phyloP scores from a whole-genome alignment of 2,888 invertebrate genomes.

The Tubulanus polymorphus region DNA sequence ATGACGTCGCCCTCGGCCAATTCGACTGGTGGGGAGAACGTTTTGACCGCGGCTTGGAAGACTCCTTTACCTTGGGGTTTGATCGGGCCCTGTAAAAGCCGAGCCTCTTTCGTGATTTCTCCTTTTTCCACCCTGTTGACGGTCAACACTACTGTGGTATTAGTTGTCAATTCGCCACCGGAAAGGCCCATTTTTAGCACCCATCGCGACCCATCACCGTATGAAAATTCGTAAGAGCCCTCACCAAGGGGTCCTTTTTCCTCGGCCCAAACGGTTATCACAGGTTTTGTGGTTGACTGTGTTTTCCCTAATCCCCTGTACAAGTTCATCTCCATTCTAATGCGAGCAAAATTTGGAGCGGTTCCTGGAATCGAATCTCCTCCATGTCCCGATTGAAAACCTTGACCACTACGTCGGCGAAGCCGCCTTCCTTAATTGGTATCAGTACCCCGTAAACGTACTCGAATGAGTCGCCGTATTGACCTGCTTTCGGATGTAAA shows the following conservation, averaged over 20 bases:
- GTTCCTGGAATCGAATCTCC: no score
- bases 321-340: no score
- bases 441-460: no score
- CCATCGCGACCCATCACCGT: not conserved
- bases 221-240: not conserved
- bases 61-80: not conserved
- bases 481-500: no score
- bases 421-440: no score
- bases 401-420: no score
- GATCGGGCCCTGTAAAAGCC: no score
- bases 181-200: not conserved
- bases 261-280: not conserved
- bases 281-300: no score
- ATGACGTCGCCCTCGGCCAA: not conserved
- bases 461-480: no score
- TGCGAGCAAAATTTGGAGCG: no score
- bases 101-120: not conserved
- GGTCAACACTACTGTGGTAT: not conserved
- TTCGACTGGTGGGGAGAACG: not conserved
- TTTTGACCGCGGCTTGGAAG: not conserved
- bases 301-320: no score
- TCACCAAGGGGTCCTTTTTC: not conserved
- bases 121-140: not conserved
- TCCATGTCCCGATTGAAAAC: no score
- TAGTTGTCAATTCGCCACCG: not conserved